Conservation (phyloP, 2,888 invertebrate genomes). For the Deroplatys truncata region DNA sequence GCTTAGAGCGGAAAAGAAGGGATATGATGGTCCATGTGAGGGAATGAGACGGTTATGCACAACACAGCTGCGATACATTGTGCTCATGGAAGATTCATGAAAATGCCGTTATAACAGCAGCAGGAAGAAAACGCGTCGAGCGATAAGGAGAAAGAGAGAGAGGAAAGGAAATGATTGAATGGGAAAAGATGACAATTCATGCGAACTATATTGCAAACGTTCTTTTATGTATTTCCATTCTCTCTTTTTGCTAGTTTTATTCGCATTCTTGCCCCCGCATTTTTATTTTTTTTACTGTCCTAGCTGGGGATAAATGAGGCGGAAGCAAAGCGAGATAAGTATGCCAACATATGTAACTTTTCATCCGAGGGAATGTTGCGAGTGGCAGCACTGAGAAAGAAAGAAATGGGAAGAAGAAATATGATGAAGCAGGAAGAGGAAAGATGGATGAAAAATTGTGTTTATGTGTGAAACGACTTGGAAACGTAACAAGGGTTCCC, state of each 20-base stretch:
- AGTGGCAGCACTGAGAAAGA: not conserved
- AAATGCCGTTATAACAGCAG: not conserved
- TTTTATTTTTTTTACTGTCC: not conserved
- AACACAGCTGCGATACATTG: not conserved
- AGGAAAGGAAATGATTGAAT: slow-evolving; percentile 4
- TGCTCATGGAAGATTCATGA: slow-evolving; percentile 13
- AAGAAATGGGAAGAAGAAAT: not conserved
- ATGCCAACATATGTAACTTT: not conserved
- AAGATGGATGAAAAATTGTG: not conserved
- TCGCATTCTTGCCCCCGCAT: not conserved
- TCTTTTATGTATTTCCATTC: not conserved
- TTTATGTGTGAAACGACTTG: not conserved
- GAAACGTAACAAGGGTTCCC: not conserved
- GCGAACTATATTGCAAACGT: not conserved
- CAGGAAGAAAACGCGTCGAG: not conserved
- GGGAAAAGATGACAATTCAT: slow-evolving; percentile 5
- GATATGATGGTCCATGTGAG: not conserved
- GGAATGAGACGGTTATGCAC: not conserved
- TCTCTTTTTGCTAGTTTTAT: not conserved
- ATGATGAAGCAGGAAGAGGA: not conserved
- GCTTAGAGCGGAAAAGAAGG: not conserved
- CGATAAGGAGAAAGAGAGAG: not conserved
- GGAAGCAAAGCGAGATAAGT: not conserved
- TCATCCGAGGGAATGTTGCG: not conserved
- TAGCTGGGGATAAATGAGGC: not conserved